A percentile compares a stretch with the other conserved stretches of the same genome.
Conservation (phyloP, 2,888 invertebrate genomes). For the Coenonympha glycerion region DNA sequence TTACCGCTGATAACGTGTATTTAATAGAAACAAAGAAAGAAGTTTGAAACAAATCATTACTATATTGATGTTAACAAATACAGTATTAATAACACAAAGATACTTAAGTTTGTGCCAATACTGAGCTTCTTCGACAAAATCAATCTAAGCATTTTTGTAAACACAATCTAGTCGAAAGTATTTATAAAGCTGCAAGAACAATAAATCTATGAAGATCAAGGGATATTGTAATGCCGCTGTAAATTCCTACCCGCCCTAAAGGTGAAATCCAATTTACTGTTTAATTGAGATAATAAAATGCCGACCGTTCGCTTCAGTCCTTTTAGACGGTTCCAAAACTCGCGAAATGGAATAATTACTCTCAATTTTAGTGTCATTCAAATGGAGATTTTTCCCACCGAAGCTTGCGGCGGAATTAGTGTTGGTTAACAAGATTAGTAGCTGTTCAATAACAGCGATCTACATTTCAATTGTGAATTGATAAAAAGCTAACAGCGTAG, state of each 20-base stretch:
- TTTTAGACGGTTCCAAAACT: slow-evolving; percentile 49
- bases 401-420: slow-evolving; percentile 35
- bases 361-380: slow-evolving; percentile 48
- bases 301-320: slow-evolving; percentile 30
- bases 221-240: slow-evolving; percentile 24
- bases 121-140: too few relatives aligned
- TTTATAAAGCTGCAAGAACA: slow-evolving; percentile 36
- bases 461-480: neutral
- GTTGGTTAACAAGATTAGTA: slow-evolving; percentile 36
- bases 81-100: too few relatives aligned
- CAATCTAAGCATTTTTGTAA: neutral
- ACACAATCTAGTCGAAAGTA: neutral
- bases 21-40: too few relatives aligned
- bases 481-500: neutral
- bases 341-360: slow-evolving; percentile 48
- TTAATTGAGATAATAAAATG: slow-evolving; percentile 62
- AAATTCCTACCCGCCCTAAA: slow-evolving; percentile 13
- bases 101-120: too few relatives aligned
- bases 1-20: too few relatives aligned
- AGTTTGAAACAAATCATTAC: too few relatives aligned
- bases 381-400: slow-evolving; percentile 43
- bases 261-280: slow-evolving; percentile 47
- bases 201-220: slow-evolving; percentile 1
- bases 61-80: too few relatives aligned
- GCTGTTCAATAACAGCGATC: slow-evolving; percentile 5